These are phyloP conservation scores for Siniperca obscura DNA, from an alignment of 2,797 vertebrate species.

Conservation along the genomic window DNA sequence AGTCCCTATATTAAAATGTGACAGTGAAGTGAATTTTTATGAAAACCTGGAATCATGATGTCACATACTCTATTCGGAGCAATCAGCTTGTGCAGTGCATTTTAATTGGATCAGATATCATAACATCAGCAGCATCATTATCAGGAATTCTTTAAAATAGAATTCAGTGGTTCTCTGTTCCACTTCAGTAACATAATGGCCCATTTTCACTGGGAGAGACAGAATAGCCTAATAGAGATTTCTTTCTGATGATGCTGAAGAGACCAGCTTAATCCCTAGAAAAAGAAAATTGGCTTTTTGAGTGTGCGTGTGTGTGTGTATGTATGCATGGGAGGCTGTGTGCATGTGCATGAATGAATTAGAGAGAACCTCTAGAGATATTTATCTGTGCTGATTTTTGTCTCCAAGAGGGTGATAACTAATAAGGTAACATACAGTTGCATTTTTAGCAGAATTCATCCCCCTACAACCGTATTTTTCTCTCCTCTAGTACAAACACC, in stretches of 20 bases:
- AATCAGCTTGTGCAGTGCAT: slow-evolving; percentile 45
- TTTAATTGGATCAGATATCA: slow-evolving; percentile 73
- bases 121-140: slow-evolving; percentile 62
- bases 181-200: slow-evolving; percentile 69
- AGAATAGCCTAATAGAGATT: slow-evolving; percentile 68
- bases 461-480: background rate
- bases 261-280: slow-evolving; percentile 66
- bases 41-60: slow-evolving; percentile 50
- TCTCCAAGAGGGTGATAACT: slow-evolving; percentile 43
- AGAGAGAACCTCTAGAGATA: slow-evolving; percentile 25
- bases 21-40: slow-evolving; percentile 40
- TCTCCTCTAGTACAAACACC: background rate
- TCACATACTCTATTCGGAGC: slow-evolving; percentile 39
- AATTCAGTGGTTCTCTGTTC: slow-evolving; percentile 62
- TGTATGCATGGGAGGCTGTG: slow-evolving; percentile 19
- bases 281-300: slow-evolving; percentile 62
- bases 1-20: slow-evolving; percentile 26
- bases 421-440: slow-evolving; percentile 18
- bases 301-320: slow-evolving; percentile 9
- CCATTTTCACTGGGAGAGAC: slow-evolving; percentile 54
- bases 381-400: slow-evolving; percentile 27
- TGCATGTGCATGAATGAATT: slow-evolving; percentile 27
- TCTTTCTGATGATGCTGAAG: slow-evolving; percentile 70
- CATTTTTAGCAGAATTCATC: slow-evolving; percentile 33
- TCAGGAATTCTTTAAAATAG: slow-evolving; percentile 54